Conservation (phyloP, 2,797 vertebrate species). For the Cynodonichthys magdalenae region DNA sequence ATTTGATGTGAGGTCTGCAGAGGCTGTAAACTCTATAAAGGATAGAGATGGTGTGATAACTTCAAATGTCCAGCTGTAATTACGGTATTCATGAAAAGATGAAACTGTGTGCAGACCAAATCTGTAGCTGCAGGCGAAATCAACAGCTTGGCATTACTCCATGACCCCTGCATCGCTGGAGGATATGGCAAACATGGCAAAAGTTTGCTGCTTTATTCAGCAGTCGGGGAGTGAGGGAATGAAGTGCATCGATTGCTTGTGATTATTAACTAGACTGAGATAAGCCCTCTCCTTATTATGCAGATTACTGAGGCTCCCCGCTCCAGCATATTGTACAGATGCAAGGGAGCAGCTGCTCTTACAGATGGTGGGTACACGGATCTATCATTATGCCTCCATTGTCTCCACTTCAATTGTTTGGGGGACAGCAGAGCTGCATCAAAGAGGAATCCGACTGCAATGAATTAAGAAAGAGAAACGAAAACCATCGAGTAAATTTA, state of each 20-base stretch:
- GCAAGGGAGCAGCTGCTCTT: slow-evolving; percentile 99
- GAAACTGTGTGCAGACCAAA: slow-evolving; percentile 78
- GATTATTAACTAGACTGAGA: slow-evolving; percentile 99
- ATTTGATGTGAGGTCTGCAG: slow-evolving; percentile 47
- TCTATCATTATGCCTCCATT: slow-evolving; percentile 99
- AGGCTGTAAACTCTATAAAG: slow-evolving; percentile 52
- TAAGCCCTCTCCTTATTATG: slow-evolving; percentile 99
- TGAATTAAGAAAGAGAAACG: slow-evolving; percentile 87
- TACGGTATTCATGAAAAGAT: slow-evolving; percentile 82
- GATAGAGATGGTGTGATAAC: slow-evolving; percentile 71
- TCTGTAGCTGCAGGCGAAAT: slow-evolving; percentile 84
- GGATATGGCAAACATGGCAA: slow-evolving; percentile 82
- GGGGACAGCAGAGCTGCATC: slow-evolving; percentile 89
- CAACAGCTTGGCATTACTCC: slow-evolving; percentile 82
- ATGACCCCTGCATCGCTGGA: slow-evolving; percentile 86
- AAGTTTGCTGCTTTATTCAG: slow-evolving; percentile 81
- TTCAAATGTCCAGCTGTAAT: slow-evolving; percentile 67
- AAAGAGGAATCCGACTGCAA: slow-evolving; percentile 92
- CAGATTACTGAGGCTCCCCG: slow-evolving; percentile 98
- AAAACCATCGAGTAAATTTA: slow-evolving; percentile 86
- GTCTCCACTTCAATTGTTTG: slow-evolving; percentile 94
- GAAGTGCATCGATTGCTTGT: slow-evolving; percentile 97
- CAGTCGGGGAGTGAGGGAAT: slow-evolving; percentile 91
- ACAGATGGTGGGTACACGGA: slow-evolving; percentile 99
- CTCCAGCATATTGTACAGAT: slow-evolving; percentile 99